Evolutionary conservation across 2,797 vertebrate genomes (phyloP).

Genomic region (Acanthornis magna): DNA sequence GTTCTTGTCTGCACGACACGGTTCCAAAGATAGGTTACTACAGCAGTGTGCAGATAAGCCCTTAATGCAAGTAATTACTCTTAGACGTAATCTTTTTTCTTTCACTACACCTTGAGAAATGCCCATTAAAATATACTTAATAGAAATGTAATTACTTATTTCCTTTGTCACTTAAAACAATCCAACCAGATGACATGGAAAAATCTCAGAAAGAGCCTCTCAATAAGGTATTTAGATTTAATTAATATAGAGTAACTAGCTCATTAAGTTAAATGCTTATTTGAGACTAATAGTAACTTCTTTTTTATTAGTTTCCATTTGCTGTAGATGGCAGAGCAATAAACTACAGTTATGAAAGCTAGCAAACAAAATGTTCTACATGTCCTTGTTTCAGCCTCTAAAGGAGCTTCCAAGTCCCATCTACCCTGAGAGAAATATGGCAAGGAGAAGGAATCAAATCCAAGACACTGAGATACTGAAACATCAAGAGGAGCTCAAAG

Average conservation of each 20-base stretch:
- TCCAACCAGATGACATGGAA: constrained; percentile 64
- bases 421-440: not conserved
- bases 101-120: constrained; percentile 56
- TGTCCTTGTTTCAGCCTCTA: not conserved
- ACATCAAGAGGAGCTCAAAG: not conserved
- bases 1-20: not conserved
- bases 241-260: constrained; percentile 65
- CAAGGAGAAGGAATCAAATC: not conserved
- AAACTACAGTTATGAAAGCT: constrained; percentile 29
- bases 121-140: constrained; percentile 66
- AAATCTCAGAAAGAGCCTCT: constrained; percentile 51
- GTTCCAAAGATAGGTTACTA: not conserved
- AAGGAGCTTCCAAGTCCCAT: not conserved
- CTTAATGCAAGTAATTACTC: constrained; percentile 51
- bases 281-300: constrained; percentile 51
- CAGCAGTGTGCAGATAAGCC: not conserved
- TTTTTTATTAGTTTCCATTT: constrained; percentile 48
- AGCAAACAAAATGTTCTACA: constrained; percentile 9
- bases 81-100: constrained; percentile 34
- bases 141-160: constrained; percentile 62
- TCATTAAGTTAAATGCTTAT: constrained; percentile 70
- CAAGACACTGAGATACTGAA: not conserved
- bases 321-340: not conserved
- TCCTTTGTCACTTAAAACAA: constrained; percentile 70
- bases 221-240: constrained; percentile 63